These are phyloP conservation scores for Andrena haemorrhoa DNA, from an alignment of 2,888 invertebrate genomes.

Conservation along the genomic window DNA sequence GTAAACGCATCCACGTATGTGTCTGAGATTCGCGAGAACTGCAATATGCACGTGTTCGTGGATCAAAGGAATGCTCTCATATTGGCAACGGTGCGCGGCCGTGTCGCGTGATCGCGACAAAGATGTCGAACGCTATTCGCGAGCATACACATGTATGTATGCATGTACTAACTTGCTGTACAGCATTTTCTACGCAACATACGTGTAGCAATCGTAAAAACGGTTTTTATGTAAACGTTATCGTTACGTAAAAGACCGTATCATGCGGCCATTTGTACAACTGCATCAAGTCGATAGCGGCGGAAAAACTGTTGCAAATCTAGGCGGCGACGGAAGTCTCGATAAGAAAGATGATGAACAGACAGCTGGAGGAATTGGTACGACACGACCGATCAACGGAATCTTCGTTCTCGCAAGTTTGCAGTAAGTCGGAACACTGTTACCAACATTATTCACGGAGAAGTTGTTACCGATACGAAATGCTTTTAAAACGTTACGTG, in stretches of 20 bases:
- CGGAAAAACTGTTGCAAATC: not conserved
- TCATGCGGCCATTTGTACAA: constrained; percentile 3
- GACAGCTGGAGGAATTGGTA: not conserved
- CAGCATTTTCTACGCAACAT: not conserved
- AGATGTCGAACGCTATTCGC: constrained; percentile 17
- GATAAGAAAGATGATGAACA: not conserved
- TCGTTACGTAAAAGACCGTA: constrained; percentile 28
- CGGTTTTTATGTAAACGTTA: not conserved
- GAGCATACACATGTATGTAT: not conserved
- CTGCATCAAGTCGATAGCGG: not conserved
- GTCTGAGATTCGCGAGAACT: constrained; percentile 2
- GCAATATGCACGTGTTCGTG: not conserved
- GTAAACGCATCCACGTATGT: not conserved
- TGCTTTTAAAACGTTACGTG: not conserved
- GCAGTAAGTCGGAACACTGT: not conserved
- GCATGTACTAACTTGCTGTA: not conserved
- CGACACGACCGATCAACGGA: not conserved
- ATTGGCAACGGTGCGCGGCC: not conserved
- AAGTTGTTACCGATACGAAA: not conserved
- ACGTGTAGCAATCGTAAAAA: constrained; percentile 31
- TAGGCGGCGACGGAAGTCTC: not conserved
- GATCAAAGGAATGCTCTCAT: not conserved
- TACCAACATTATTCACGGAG: not conserved
- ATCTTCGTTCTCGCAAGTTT: not conserved
- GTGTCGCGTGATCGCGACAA: not conserved